Percentiles rank a stretch among this genome's conserved stretches.
Evolutionary conservation across 2,797 vertebrate genomes (phyloP).

Genomic region (Sorex maritimensis): DNA sequence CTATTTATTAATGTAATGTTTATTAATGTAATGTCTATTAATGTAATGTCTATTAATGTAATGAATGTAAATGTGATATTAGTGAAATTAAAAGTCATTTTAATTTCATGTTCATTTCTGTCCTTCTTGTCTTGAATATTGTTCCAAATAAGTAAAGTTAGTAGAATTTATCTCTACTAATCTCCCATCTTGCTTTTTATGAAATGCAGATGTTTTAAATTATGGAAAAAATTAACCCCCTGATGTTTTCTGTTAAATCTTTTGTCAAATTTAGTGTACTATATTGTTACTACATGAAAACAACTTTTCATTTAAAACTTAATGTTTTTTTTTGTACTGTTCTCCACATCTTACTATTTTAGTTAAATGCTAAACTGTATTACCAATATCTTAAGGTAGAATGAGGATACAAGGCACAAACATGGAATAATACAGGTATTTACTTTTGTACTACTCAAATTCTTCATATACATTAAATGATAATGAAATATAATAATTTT

Average conservation of each 20-base stretch:
- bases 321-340: too few species aligned
- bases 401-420: too few species aligned
- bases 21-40: too few species aligned
- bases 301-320: too few species aligned
- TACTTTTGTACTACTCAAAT: background rate
- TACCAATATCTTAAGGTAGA: too few species aligned
- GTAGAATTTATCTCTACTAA: background rate
- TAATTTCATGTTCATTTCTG: background rate
- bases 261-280: background rate
- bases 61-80: background rate
- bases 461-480: conserved; percentile 21
- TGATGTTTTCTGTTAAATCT: background rate
- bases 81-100: background rate
- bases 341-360: too few species aligned
- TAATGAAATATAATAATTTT: background rate
- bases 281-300: too few species aligned
- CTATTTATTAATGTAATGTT: too few species aligned
- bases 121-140: background rate
- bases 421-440: background rate
- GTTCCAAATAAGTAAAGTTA: background rate
- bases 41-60: background rate
- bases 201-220: background rate
- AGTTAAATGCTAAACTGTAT: too few species aligned
- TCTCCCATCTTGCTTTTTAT: background rate
- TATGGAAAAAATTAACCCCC: background rate